phyloP scores from a whole-genome alignment of 2,113 vertebrate genomes.

The Piaya cayana region DNA sequence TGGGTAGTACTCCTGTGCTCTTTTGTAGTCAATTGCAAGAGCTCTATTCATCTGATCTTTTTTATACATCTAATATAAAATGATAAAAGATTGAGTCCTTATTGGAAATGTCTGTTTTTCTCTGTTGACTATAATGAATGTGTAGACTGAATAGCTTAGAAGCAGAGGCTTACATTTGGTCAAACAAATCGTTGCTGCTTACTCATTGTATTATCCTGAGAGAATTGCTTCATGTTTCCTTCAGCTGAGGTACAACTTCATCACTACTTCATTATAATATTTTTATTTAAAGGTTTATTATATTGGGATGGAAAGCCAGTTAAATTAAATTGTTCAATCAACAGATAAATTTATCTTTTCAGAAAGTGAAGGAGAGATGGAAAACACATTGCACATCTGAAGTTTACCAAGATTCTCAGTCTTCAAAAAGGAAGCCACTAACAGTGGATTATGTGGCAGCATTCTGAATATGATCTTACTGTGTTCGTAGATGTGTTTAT shows the following conservation, averaged over 20 bases:
- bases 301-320: background rate
- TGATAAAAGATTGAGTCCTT: background rate
- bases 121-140: background rate
- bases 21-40: background rate
- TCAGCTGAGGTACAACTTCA: background rate
- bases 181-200: background rate
- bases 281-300: background rate
- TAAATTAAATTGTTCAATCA: background rate
- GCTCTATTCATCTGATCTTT: background rate
- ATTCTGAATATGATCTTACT: background rate
- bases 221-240: background rate
- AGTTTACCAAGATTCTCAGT: background rate
- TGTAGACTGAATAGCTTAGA: background rate
- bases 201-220: background rate
- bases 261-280: background rate
- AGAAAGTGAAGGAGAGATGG: background rate
- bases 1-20: background rate
- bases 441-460: background rate
- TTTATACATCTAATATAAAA: background rate
- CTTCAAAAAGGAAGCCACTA: background rate
- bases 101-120: background rate
- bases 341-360: background rate
- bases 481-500: background rate
- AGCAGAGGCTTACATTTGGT: background rate
- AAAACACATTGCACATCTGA: background rate